Base-by-base conservation (phyloP, 1,140 invertebrate genomes). In the Wiebesia pumilae region DNA sequence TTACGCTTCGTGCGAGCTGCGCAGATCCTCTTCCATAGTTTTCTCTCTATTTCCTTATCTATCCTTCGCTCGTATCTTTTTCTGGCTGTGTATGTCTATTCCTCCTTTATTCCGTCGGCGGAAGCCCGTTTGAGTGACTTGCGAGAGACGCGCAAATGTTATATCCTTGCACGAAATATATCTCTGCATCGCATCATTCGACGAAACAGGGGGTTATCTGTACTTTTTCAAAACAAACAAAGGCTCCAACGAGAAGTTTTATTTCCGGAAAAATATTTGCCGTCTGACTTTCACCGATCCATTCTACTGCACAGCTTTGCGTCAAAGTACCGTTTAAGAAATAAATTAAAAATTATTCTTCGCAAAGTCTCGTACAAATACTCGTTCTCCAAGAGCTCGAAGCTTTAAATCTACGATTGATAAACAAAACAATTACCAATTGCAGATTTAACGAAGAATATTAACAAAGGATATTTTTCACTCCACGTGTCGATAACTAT, bases 51-150 rank as follows among this genome's bases (percentile, higher is more conserved):
- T n/a, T 81, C 62, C 81, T 43, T 75, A 35, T 83, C 67, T 47
- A 51, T 71, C 38, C 51, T n/a, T 47, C 6, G 30, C 58, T 54
- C 33, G 7, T 54, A 67, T 75, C 73, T 40, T 67, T 77, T 62
- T 30, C 19, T 35, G 6, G 19, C 69, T 38, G 14, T 40, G 16
- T 19, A 2, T 38, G 27, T 33, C 24, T 47, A 3, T 71, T 27
- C 30, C 65, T 24, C 67, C 33, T 65, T 79, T 85, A 85, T 85
- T n/a, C 65, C 65, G 24, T 35, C 14, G 69, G 16, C 77, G 84
- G 84, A 86, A 86, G 79, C 80, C 16, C 84, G n/a, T 71, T 86
- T 43, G 65, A 79, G 54, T 77, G 81, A 35, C 73, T 79, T 47
- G 54, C 69, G 27, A 71, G 69, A 86, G 58, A 69, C 3, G 77